phyloP scores from a whole-genome alignment of 2,113 vertebrate species.

The Lota lota region DNA sequence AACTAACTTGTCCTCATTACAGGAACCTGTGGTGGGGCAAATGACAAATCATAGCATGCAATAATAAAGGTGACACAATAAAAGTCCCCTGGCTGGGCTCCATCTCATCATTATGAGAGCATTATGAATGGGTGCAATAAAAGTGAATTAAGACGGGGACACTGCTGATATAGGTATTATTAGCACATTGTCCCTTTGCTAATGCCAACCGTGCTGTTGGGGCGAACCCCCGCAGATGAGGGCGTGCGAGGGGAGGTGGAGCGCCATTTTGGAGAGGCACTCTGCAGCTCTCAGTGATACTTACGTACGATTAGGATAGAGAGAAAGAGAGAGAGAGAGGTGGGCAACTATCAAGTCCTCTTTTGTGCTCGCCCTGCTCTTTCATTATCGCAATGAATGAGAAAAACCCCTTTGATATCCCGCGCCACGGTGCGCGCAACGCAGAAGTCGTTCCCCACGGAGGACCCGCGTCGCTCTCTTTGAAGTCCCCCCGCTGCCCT shows the following conservation, averaged over 20 bases:
- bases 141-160: slow-evolving; percentile 71
- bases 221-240: slow-evolving; percentile 45
- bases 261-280: slow-evolving; percentile 51
- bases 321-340: slow-evolving; percentile 62
- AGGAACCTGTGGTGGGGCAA: slow-evolving; percentile 55
- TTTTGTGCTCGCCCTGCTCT: slow-evolving; percentile 58
- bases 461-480: slow-evolving; percentile 48
- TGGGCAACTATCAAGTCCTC: slow-evolving; percentile 53
- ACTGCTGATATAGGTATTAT: slow-evolving; percentile 66
- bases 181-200: slow-evolving; percentile 64
- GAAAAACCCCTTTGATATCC: slow-evolving; percentile 58
- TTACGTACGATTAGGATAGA: slow-evolving; percentile 54
- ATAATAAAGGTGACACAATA: slow-evolving; percentile 73
- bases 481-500: slow-evolving; percentile 45
- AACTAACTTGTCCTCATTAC: slow-evolving; percentile 61
- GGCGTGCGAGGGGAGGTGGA: slow-evolving; percentile 1
- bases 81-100: slow-evolving; percentile 67
- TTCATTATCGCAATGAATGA: slow-evolving; percentile 71
- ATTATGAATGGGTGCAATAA: slow-evolving; percentile 72
- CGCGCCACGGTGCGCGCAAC: slow-evolving; percentile 37
- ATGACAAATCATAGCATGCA: slow-evolving; percentile 64
- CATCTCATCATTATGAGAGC: slow-evolving; percentile 72
- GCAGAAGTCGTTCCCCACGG: slow-evolving; percentile 48
- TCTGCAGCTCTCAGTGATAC: slow-evolving; percentile 53
- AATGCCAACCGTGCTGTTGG: slow-evolving; percentile 52